Percentiles rank a stretch among this genome's conserved stretches.
Evolutionary conservation across 2,797 vertebrate species (phyloP).

Genomic region (Babyrousa celebensis): DNA sequence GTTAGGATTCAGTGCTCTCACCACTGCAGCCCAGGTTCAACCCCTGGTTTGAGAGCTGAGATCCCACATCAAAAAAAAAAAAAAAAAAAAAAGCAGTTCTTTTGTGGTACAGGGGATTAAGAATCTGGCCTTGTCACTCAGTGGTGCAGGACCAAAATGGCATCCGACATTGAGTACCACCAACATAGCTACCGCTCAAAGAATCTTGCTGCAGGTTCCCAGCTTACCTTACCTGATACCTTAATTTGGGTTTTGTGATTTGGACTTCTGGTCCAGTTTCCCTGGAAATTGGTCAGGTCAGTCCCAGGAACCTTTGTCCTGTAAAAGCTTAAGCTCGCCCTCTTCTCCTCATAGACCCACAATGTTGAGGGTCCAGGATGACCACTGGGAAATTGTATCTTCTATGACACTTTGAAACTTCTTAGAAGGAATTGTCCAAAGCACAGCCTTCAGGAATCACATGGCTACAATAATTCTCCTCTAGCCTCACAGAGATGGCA

Average conservation of each 20-base stretch:
- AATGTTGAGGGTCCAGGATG: background rate
- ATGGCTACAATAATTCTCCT: background rate
- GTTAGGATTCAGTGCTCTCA: no score
- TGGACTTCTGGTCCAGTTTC: conserved; percentile 14
- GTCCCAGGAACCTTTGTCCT: background rate
- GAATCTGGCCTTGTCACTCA: no score
- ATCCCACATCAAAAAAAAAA: no score
- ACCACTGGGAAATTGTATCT: background rate
- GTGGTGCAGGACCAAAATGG: background rate
- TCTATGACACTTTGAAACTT: background rate
- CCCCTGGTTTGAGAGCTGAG: no score
- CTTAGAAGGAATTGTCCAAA: conserved; percentile 28
- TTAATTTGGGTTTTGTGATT: conserved; percentile 41
- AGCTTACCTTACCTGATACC: background rate
- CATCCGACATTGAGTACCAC: background rate
- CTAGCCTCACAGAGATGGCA: background rate
- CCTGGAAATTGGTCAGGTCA: background rate
- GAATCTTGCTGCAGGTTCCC: background rate
- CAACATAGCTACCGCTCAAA: background rate
- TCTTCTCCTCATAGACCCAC: background rate
- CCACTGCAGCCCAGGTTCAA: no score
- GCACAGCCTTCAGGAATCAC: background rate
- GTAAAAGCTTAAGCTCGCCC: conserved; percentile 31
- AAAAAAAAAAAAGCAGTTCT: no score
- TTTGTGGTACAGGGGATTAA: no score